These are phyloP conservation scores for Muntiacus muntjak DNA, from an alignment of 2,113 vertebrate genomes.

Conservation along the genomic window DNA sequence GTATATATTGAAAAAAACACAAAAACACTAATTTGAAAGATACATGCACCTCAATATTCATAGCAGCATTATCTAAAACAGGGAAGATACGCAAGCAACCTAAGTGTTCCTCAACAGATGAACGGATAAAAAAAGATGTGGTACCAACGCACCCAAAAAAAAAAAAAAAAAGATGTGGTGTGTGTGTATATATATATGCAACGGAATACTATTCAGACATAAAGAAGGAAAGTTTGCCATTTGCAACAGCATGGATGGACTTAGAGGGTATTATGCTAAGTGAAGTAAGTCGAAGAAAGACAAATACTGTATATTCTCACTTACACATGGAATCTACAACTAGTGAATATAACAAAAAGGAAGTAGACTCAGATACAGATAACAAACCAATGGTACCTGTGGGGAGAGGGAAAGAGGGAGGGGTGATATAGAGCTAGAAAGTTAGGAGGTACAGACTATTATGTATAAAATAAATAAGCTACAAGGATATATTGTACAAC, in stretches of 20 bases:
- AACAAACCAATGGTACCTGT: not conserved
- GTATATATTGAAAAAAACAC: not conserved
- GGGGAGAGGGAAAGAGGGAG: not conserved
- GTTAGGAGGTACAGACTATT: not conserved
- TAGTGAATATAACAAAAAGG: not conserved
- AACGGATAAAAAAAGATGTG: not conserved
- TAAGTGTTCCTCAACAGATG: not conserved
- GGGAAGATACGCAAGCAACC: not conserved
- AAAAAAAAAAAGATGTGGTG: not conserved
- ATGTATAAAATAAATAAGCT: not conserved
- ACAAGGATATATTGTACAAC: not conserved
- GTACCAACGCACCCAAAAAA: no score
- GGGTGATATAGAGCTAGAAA: not conserved
- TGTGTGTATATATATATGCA: accelerated
- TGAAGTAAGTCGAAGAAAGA: not conserved
- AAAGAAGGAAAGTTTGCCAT: not conserved
- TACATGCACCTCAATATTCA: not conserved
- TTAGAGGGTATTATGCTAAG: not conserved
- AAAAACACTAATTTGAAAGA: not conserved
- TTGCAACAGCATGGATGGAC: not conserved
- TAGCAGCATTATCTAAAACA: not conserved
- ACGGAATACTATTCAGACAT: not conserved
- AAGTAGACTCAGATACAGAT: not conserved
- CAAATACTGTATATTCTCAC: not conserved
- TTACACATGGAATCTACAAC: not conserved